Percentiles rank a stretch among this genome's conserved stretches.
These are phyloP conservation scores for Centropyge bicolor DNA, from an alignment of 2,797 vertebrate genomes.

Conservation along the genomic window DNA sequence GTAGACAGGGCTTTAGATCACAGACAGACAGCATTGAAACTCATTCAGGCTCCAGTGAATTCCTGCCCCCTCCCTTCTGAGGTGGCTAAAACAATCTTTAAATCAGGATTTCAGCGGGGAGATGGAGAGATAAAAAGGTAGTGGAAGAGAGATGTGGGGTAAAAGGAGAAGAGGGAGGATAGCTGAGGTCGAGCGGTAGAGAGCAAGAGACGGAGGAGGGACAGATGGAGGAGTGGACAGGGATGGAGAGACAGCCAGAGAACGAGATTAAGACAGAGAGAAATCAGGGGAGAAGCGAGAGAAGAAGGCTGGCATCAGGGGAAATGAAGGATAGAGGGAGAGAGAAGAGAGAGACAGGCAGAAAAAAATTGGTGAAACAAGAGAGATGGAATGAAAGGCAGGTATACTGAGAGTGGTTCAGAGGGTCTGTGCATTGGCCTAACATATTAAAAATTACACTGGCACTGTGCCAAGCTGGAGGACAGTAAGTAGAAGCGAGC, in stretches of 20 bases:
- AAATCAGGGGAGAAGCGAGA: conserved; percentile 36
- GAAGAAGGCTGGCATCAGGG: conserved; percentile 32
- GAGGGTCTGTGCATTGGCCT: conserved; percentile 35
- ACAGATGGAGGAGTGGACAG: conserved; percentile 52
- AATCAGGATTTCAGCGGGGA: conserved; percentile 66
- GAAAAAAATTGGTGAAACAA: conserved; percentile 20
- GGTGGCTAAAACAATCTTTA: conserved; percentile 74
- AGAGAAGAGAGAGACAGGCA: conserved; percentile 16
- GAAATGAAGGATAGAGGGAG: conserved; percentile 38
- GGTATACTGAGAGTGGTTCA: conserved; percentile 38
- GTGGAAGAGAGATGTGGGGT: conserved; percentile 34
- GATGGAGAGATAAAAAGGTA: conserved; percentile 72
- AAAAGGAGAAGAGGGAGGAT: conserved; percentile 13
- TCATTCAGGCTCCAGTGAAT: conserved; percentile 64
- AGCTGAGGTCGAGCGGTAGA: conserved; percentile 6
- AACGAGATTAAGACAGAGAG: conserved; percentile 59
- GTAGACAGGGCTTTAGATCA: conserved; percentile 74
- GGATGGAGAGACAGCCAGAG: conserved; percentile 45
- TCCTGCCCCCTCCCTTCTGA: conserved; percentile 41
- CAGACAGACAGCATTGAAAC: conserved; percentile 63
- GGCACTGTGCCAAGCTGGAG: conserved; percentile 53
- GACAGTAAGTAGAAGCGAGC: conserved; percentile 57
- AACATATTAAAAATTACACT: conserved; percentile 65
- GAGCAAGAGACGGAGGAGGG: conserved; percentile 23
- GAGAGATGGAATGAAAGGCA: conserved; percentile 43